Conservation (phyloP, 2,113 vertebrate genomes). For the zebrafish (Danio rerio) region DNA sequence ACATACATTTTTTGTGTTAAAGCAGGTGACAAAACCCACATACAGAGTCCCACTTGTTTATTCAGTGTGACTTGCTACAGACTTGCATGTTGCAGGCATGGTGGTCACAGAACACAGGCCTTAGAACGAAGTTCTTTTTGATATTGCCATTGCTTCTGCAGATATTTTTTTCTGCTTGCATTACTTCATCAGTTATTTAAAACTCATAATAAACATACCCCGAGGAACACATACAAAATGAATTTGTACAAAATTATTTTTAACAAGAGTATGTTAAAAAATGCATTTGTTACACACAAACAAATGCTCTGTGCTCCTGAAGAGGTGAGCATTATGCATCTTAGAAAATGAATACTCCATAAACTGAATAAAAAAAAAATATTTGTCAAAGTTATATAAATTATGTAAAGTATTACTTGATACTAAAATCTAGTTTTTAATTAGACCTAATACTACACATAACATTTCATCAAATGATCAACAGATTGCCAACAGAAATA, state of each 20-base stretch:
- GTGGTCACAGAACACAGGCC: slow-evolving; percentile 60
- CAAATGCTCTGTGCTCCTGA: neutral
- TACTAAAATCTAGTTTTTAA: no score
- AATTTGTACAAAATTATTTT: neutral
- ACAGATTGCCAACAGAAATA: no score
- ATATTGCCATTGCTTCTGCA: neutral
- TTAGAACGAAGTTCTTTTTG: slow-evolving; percentile 22
- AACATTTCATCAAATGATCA: no score
- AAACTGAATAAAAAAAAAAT: neutral
- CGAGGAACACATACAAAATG: neutral
- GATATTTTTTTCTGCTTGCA: neutral
- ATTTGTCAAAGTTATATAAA: neutral
- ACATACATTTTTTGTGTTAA: neutral
- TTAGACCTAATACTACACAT: no score
- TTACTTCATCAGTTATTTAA: neutral
- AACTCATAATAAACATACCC: neutral
- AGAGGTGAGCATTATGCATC: neutral
- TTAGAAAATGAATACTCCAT: neutral
- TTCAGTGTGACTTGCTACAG: slow-evolving; percentile 55
- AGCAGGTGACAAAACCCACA: slow-evolving; percentile 56
- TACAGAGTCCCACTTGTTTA: slow-evolving; percentile 65
- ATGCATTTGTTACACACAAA: neutral
- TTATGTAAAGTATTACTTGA: no score
- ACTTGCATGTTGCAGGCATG: slow-evolving; percentile 65
- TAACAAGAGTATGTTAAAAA: neutral